Base-by-base conservation (phyloP, 2,113 vertebrate species). In the Daphoenositta chrysoptera region DNA sequence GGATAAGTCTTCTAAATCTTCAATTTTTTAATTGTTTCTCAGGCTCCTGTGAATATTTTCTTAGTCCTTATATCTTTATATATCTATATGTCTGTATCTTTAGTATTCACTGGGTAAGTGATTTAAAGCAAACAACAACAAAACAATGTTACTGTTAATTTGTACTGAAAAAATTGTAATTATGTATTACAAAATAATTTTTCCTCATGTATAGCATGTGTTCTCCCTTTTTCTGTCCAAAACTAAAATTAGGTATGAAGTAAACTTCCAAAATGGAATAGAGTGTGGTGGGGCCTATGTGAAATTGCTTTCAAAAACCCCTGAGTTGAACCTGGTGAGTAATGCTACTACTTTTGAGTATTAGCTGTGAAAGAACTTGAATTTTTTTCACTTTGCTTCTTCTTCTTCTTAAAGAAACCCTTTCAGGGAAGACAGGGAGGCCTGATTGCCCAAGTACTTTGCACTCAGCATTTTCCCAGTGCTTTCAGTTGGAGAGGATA, bases 201-300 rank as follows among this genome's bases (percentile, higher is more conserved):
- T 89, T 64, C 11, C 35, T 69, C 20, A 1, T 28, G 18, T 87
- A 26, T 89, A 91, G 79, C 9, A 6, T 39, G 2, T 87, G 77
- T 66, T 95, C 56, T 96, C n/a, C 65, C 13, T 13, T 89, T 97
- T 86, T 96, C 24, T 88, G 7, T 93, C 65, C 40, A 50, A 96
- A 95, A 88, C 60, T 96, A 94, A 96, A 95, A 97, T 76, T 96
- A 99, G 99, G 95, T 99, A 99, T 94, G 99, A 99, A 95, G 99
- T 99, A 90, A 99, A 99, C 97, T 99, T 99, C 98, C 99, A 99
- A 97, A 98, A 97, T 5, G 99, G 99, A 48, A 99, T 99, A 78
- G 99, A 99, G 88, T 99, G 99, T 83, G 99, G 99, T 0, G 99
- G 99, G 13, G 99, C 99, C 70, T 99, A 99, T 93, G 98, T 99